Base-by-base conservation (phyloP, 2,113 vertebrate genomes). In the Anolis sagrei region DNA sequence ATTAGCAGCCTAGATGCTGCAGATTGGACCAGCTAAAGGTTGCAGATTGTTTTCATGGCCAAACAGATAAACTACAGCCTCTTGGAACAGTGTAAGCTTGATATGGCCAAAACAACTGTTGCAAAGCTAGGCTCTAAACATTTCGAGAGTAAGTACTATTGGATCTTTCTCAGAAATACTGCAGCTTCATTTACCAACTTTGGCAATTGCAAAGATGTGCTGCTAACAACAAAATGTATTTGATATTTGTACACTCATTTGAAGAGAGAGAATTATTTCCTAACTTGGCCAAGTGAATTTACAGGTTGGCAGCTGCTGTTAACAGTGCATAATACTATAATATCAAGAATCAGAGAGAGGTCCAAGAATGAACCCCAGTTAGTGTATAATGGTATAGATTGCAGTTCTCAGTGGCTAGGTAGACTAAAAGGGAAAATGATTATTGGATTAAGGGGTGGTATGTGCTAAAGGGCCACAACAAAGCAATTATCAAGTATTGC, bases 221-320 rank as follows among this genome's bases (percentile, higher is more conserved):
- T 69, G n/a, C 5, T 77, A n/a, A 36, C 54, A 78, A 39, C 32
- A 51, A 49, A 32, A 36, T 5, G 36, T 19, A 54, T 9, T 48
- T 75, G 39, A 76, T 76, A 83, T 62, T 48, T 48, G 54, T 75
- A 62, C 27, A 75, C n/a, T 39, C 49, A 7, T 73, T 74, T 82
- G 69, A 83, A 64, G 16, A 19, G 32, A 25, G 27, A 49, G 54
- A 75, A 75, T 75, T 44, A 64, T 32, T n/a, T 61, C 25, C 2
- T 74, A 61, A 36, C 36, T 73, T 39, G 36, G 3, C 48, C 29
- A 11, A 72, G 58, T 58, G 18, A 78, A 69, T 69, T 18, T n/a
- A 16, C 4, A 29, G 32, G 7, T 69, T 78, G 27, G 62, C 13
- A 78, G 58, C 64, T 58, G 32, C 27, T 9, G 58, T 78, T 78